phyloP scores from a whole-genome alignment of 2,888 invertebrate genomes.

The Drosophila atripex region DNA sequence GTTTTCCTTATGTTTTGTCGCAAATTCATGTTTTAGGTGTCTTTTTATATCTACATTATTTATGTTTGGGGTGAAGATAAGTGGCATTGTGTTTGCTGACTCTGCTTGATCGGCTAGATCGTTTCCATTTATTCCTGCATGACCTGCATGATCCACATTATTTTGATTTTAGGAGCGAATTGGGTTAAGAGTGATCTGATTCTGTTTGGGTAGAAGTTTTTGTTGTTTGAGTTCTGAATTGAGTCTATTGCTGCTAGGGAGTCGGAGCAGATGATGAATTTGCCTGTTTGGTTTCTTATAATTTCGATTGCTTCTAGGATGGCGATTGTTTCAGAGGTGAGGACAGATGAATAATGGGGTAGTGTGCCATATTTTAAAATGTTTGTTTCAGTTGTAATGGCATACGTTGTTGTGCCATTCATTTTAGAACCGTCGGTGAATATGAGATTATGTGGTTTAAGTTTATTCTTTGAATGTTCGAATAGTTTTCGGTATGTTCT shows the following conservation, averaged over 20 bases:
- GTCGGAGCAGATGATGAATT: background rate
- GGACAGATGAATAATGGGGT: background rate
- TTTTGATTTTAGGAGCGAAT: too few relatives aligned
- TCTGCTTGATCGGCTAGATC: too few relatives aligned
- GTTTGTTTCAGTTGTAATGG: too few relatives aligned
- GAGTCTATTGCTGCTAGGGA: conserved; percentile 1
- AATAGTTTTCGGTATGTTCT: too few relatives aligned
- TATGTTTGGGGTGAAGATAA: too few relatives aligned
- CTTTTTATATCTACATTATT: too few relatives aligned
- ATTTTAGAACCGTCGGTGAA: conserved; percentile 1
- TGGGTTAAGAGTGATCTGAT: too few relatives aligned
- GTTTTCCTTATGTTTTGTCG: too few relatives aligned
- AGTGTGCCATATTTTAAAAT: background rate
- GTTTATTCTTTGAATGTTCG: conserved; percentile 2
- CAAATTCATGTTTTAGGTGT: too few relatives aligned
- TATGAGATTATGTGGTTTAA: conserved; percentile 1
- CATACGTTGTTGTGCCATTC: background rate
- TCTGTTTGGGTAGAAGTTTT: too few relatives aligned
- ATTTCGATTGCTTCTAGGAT: background rate
- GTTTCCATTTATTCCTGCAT: too few relatives aligned
- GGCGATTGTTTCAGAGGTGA: conserved; percentile 2
- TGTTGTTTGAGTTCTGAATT: background rate
- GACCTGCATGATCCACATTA: too few relatives aligned
- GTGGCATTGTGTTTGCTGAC: background rate
- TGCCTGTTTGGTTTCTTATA: background rate